phyloP scores from a whole-genome alignment of 1,140 invertebrate species.

The Cryptotermes secundus region DNA sequence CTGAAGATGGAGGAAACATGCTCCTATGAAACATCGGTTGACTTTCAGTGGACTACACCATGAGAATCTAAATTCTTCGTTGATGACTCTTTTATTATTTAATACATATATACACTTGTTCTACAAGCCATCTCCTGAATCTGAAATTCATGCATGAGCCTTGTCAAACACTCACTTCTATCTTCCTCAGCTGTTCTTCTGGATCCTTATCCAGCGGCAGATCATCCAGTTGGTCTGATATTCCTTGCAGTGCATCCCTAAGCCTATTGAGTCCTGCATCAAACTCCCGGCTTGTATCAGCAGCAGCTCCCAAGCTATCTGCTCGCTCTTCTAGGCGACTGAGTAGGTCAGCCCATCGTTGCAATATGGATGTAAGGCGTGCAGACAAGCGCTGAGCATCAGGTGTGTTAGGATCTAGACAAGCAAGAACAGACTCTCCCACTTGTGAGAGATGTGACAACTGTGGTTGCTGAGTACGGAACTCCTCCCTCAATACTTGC shows the following conservation, averaged over 20 bases:
- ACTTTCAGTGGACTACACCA: too few relatives aligned
- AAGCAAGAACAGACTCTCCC: constrained; percentile 71
- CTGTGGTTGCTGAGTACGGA: constrained; percentile 86
- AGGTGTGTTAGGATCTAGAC: constrained; percentile 66
- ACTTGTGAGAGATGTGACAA: constrained; percentile 81
- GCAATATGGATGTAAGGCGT: constrained; percentile 58
- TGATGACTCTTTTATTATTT: too few relatives aligned
- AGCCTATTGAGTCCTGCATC: constrained; percentile 80
- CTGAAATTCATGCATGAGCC: too few relatives aligned
- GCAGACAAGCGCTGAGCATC: constrained; percentile 71
- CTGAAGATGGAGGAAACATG: too few relatives aligned
- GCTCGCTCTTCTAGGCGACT: constrained; percentile 79
- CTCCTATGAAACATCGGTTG: too few relatives aligned
- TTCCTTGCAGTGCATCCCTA: constrained; percentile 76
- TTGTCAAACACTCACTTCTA: constrained; percentile 48
- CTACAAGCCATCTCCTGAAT: too few relatives aligned
- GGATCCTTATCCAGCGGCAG: constrained; percentile 79
- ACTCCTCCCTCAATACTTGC: constrained; percentile 85
- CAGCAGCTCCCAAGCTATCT: constrained; percentile 79
- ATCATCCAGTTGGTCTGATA: constrained; percentile 84
- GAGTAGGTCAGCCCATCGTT: constrained; percentile 79
- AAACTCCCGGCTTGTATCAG: constrained; percentile 86
- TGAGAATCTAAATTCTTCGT: too few relatives aligned
- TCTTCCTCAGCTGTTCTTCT: constrained; percentile 81
- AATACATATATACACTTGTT: too few relatives aligned